Conservation (phyloP, 2,113 vertebrate species). For the Stomatorhinus ivindoensis region DNA sequence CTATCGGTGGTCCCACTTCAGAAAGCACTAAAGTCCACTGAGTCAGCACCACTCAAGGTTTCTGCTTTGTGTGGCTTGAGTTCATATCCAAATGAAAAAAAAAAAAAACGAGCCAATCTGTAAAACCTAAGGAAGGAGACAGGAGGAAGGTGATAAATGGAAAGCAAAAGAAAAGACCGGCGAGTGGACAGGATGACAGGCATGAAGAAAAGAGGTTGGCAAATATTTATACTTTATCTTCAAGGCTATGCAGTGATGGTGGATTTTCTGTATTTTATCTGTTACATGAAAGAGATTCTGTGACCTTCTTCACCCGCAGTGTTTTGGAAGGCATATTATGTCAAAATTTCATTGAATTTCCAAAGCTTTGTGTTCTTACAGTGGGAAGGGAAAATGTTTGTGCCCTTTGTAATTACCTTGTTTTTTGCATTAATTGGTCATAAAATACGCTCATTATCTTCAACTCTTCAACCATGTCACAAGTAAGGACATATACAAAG, state of each 20-base stretch:
- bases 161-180: not conserved
- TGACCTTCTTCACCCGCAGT: not conserved
- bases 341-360: not conserved
- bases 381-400: not conserved
- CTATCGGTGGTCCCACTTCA: not conserved
- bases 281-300: not conserved
- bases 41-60: constrained; percentile 20
- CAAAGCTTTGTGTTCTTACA: not conserved
- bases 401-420: not conserved
- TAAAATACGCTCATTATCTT: not conserved
- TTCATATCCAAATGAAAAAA: constrained; percentile 18
- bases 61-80: not conserved
- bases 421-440: not conserved
- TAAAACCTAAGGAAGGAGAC: not conserved
- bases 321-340: not conserved
- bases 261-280: not conserved
- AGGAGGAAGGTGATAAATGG: not conserved
- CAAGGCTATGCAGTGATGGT: not conserved
- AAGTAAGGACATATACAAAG: not conserved
- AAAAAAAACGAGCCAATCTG: not conserved
- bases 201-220: not conserved
- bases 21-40: constrained; percentile 4
- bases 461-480: not conserved
- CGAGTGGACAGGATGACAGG: not conserved
- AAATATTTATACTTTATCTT: constrained; percentile 4